Conservation (phyloP, 2,113 vertebrate species). For the Sisor rabdophorus region DNA sequence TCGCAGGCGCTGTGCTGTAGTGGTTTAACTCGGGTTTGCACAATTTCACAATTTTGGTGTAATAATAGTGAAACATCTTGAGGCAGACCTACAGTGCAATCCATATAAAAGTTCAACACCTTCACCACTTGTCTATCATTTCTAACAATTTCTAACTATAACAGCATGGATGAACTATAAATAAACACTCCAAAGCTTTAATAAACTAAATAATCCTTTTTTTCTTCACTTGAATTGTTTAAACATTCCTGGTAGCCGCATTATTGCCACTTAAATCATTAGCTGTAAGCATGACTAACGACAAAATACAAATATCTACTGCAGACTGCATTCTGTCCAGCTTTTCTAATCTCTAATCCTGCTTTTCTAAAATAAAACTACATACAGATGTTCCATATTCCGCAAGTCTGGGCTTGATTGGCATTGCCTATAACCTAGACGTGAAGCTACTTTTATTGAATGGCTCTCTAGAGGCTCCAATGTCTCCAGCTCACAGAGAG, state of each 20-base stretch:
- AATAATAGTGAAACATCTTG: too few relatives aligned
- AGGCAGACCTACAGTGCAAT: too few relatives aligned
- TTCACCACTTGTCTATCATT: too few relatives aligned
- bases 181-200: neutral
- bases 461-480: constrained; percentile 27
- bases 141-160: neutral
- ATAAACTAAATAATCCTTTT: neutral
- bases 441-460: constrained; percentile 35
- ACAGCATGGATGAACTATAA: neutral
- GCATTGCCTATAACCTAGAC: constrained; percentile 25
- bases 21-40: too few relatives aligned
- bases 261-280: constrained; percentile 3
- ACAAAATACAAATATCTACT: constrained; percentile 1
- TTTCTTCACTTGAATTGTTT: neutral
- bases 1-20: too few relatives aligned
- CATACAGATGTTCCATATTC: neutral
- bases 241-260: neutral
- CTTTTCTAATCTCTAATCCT: neutral
- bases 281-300: constrained; percentile 6
- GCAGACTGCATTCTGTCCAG: neutral
- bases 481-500: constrained; percentile 19
- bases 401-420: constrained; percentile 39
- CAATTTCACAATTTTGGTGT: too few relatives aligned
- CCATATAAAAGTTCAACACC: too few relatives aligned
- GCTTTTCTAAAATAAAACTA: neutral